These are phyloP conservation scores for Microctonus brassicae DNA, from an alignment of 2,888 invertebrate species.

Conservation along the genomic window DNA sequence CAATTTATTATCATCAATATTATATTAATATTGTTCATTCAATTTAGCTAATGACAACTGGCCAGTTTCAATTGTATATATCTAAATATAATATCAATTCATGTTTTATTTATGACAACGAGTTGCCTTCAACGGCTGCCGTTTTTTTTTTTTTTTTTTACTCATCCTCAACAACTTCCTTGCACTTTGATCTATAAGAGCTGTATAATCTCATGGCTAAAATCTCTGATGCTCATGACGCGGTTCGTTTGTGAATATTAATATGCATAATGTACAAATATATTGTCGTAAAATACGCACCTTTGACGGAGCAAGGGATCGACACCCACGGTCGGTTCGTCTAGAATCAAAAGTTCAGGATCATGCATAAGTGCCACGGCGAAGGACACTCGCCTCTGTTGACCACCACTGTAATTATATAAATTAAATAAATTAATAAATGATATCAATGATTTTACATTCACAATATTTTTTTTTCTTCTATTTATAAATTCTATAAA, in stretches of 20 bases:
- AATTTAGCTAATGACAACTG: not conserved
- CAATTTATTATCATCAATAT: not conserved
- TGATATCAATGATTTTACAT: constrained; percentile 10
- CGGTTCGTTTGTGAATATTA: constrained; percentile 8
- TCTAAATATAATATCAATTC: constrained; percentile 4
- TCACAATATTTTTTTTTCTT: not conserved
- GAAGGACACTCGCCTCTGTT: constrained; percentile 91
- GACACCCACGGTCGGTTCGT: constrained; percentile 94
- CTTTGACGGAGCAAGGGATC: constrained; percentile 89
- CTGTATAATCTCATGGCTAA: constrained; percentile 42
- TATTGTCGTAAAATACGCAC: constrained; percentile 52
- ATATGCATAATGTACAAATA: constrained; percentile 4
- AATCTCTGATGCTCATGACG: constrained; percentile 38
- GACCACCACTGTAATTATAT: constrained; percentile 80
- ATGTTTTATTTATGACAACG: constrained; percentile 42
- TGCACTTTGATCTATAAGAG: constrained; percentile 52
- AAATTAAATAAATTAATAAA: constrained; percentile 34
- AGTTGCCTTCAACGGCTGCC: constrained; percentile 23
- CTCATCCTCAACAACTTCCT: constrained; percentile 43
- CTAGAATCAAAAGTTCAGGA: constrained; percentile 90
- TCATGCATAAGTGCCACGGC: constrained; percentile 94
- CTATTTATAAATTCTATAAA: not conserved
- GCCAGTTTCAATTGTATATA: not conserved
- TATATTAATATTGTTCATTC: not conserved
- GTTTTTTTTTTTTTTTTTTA: constrained; percentile 33